Evolutionary conservation across 2,888 invertebrate species (phyloP).

Genomic region (Conchocele bisecta): DNA sequence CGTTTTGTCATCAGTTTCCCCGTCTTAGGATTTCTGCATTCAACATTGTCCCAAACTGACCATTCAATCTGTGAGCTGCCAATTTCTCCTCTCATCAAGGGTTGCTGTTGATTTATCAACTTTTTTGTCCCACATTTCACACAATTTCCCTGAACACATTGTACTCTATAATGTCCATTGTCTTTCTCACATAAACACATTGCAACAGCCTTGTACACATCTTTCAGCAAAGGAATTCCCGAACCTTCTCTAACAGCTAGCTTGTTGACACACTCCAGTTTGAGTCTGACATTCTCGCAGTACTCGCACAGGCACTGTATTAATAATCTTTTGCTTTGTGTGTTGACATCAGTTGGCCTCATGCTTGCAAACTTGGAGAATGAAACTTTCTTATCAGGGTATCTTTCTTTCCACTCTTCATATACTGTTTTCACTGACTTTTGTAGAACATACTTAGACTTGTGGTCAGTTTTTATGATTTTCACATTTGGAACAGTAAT

Average conservation of each 20-base stretch:
- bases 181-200: conserved; percentile 21
- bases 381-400: conserved; percentile 1
- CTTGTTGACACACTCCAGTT: conserved; percentile 2
- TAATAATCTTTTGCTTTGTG: no score
- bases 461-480: background rate
- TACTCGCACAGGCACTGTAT: conserved; percentile 21
- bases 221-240: background rate
- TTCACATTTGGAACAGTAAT: background rate
- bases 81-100: background rate
- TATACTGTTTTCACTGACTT: background rate
- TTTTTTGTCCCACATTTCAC: background rate
- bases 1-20: conserved; percentile 34
- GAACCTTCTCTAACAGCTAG: background rate
- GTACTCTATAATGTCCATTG: background rate
- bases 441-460: background rate
- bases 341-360: no score
- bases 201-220: conserved; percentile 7
- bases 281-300: conserved; percentile 16
- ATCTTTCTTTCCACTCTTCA: background rate
- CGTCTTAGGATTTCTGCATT: conserved; percentile 26
- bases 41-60: conserved; percentile 19
- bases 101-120: background rate
- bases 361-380: conserved; percentile 5
- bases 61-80: background rate
- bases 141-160: conserved; percentile 8